Evolutionary conservation across 2,888 invertebrate genomes (phyloP), one percentile per base, ranked within the genome.

Genomic region (Sycophila texana): DNA sequence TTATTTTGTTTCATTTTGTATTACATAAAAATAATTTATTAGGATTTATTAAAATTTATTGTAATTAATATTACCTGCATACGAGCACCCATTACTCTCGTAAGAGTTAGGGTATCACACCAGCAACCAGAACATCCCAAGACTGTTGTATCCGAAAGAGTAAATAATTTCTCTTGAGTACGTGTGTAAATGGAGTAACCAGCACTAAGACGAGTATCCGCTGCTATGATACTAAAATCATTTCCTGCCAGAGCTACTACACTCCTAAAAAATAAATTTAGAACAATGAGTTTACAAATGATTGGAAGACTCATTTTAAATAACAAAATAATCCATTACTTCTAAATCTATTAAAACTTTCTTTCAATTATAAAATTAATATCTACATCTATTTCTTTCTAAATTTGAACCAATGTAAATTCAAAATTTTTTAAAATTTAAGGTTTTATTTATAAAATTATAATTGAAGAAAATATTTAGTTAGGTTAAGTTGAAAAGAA

Each of bases 51-150:
- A 10, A 51, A 18, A 68, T 57, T 63, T 73, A 66, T 30, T 75
- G 65, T 30, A 67, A 53, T 71, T 51, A 79, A 72, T 66, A 49
- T 61, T 86, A 94, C 94, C 92, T 97, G 97, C 94, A 98, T 94
- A 78, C 97, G 94, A 74, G 97, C 96, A 83, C 94, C 92, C 49
- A 99, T 90, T 82, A 97, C 92, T 83, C 96, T 94, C 13, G 97
- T 97, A 67, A 99, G 92, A 0, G 99, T 97, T 20, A 99, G 92
- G 4, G 97, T 96, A 91, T 99, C 99, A 87, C 99, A 98, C 97
- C 99, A 99, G 91, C 99, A 99, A 22, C 99, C 99, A 26, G 97
- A 95, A 76, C 97, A 97, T 0, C 97, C 98, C n/a, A 99, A 92
- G 55, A 99, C 95, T 0, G 98, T 98, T 68, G 93, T 94, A 0